A percentile compares a stretch with the other conserved stretches of the same genome.
Conservation (phyloP, 1,140 invertebrate species). For the Vanessa atalanta region DNA sequence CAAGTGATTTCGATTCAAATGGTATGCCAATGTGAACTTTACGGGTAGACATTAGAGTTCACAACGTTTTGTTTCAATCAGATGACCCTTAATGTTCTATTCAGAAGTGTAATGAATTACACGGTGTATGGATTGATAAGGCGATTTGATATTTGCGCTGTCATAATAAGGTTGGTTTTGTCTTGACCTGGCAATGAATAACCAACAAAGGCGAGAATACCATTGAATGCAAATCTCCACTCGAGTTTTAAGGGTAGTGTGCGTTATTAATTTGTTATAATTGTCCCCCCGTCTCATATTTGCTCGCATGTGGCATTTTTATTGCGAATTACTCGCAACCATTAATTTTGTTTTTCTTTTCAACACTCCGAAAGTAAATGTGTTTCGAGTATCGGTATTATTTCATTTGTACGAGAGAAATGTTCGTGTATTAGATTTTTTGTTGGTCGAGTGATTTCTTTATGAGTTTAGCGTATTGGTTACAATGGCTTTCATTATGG, state of each 20-base stretch:
- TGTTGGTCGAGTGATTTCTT: slow-evolving; percentile 38
- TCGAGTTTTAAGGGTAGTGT: slow-evolving; percentile 78
- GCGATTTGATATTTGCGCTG: slow-evolving; percentile 24
- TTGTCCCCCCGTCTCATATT: slow-evolving; percentile 74
- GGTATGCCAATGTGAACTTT: slow-evolving; percentile 45
- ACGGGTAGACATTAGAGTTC: slow-evolving; percentile 44
- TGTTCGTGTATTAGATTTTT: slow-evolving; percentile 37
- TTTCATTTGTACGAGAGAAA: slow-evolving; percentile 42
- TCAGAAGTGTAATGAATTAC: slow-evolving; percentile 46
- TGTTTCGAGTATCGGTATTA: slow-evolving; percentile 68
- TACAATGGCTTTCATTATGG: slow-evolving; percentile 48
- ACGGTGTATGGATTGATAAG: slow-evolving; percentile 14
- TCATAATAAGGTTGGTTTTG: slow-evolving; percentile 40
- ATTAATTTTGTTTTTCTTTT: slow-evolving; percentile 80
- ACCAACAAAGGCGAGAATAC: slow-evolving; percentile 70
- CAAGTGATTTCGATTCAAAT: slow-evolving; percentile 65
- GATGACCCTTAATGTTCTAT: slow-evolving; percentile 70
- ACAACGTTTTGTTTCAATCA: slow-evolving; percentile 46
- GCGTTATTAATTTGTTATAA: slow-evolving; percentile 81
- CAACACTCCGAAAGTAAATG: slow-evolving; percentile 53
- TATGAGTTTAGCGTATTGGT: slow-evolving; percentile 53
- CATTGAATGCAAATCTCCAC: slow-evolving; percentile 78
- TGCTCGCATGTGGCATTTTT: slow-evolving; percentile 80
- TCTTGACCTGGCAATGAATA: slow-evolving; percentile 37
- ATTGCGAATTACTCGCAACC: slow-evolving; percentile 79